Percentiles rank a stretch among this genome's conserved stretches.
phyloP scores from a whole-genome alignment of 2,888 invertebrate species.

The Andrena chrysosceles region DNA sequence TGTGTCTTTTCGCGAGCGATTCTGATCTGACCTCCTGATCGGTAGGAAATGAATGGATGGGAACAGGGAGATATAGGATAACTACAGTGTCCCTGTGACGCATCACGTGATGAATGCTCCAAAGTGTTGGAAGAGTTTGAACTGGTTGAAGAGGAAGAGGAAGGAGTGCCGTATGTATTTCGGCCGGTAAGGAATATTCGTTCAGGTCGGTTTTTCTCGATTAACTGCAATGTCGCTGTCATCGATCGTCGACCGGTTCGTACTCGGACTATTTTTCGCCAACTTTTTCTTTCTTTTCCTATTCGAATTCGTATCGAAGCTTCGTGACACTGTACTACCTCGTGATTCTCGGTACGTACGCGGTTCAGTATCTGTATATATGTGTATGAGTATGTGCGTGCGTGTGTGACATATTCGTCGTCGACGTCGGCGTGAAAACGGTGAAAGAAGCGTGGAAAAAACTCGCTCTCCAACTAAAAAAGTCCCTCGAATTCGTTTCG shows the following conservation, averaged over 20 bases:
- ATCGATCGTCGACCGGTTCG: constrained; percentile 18
- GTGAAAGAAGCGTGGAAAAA: no score
- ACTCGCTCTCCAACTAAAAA: no score
- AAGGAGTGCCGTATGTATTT: no score
- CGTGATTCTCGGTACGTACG: neutral
- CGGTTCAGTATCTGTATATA: constrained; percentile 3
- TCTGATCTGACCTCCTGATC: neutral
- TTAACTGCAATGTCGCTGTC: neutral
- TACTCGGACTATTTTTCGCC: constrained; percentile 7
- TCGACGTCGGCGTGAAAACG: no score
- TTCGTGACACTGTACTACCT: neutral
- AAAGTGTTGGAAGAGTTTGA: no score
- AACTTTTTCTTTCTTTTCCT: neutral
- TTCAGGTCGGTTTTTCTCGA: neutral
- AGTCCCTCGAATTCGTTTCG: no score
- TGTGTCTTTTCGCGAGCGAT: constrained; percentile 5
- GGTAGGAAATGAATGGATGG: neutral
- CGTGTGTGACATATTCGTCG: neutral
- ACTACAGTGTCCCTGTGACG: no score
- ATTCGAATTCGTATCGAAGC: neutral
- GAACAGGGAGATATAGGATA: no score
- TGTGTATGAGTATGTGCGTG: neutral
- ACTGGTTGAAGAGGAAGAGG: no score
- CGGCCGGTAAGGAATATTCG: neutral
- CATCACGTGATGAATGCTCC: no score